phyloP scores from a whole-genome alignment of 1,140 invertebrate genomes.

The Spodoptera litura region DNA sequence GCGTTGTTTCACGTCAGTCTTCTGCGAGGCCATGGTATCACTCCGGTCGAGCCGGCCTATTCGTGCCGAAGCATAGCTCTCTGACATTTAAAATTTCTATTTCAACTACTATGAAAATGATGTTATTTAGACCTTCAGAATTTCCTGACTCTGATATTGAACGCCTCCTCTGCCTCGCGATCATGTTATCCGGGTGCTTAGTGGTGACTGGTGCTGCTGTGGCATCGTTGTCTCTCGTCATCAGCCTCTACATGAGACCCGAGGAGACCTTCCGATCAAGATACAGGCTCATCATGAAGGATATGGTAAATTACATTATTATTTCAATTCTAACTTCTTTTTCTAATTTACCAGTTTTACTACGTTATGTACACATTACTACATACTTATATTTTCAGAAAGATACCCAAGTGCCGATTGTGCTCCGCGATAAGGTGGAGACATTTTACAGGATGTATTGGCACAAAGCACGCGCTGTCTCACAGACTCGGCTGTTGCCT shows the following conservation, averaged over 20 bases:
- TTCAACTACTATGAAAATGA: no score
- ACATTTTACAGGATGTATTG: slow-evolving; percentile 81
- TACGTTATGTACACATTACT: no score
- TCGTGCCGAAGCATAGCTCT: no score
- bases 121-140: slow-evolving; percentile 57
- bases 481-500: slow-evolving; percentile 62
- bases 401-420: slow-evolving; percentile 61
- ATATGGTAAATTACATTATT: slow-evolving; percentile 63
- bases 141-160: slow-evolving; percentile 60
- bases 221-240: slow-evolving; percentile 69
- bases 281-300: slow-evolving; percentile 74
- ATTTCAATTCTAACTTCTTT: no score
- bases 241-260: slow-evolving; percentile 71
- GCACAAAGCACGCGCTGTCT: slow-evolving; percentile 75
- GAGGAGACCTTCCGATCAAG: slow-evolving; percentile 70
- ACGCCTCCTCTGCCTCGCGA: slow-evolving; percentile 62
- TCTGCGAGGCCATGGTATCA: no score
- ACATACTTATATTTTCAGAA: slow-evolving; percentile 50
- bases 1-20: no score
- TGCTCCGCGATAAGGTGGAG: slow-evolving; percentile 71
- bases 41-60: no score
- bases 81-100: no score
- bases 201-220: slow-evolving; percentile 70
- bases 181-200: slow-evolving; percentile 70
- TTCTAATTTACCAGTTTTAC: no score